Conservation (phyloP, 2,888 invertebrate genomes). For the Prenolepis imparis region DNA sequence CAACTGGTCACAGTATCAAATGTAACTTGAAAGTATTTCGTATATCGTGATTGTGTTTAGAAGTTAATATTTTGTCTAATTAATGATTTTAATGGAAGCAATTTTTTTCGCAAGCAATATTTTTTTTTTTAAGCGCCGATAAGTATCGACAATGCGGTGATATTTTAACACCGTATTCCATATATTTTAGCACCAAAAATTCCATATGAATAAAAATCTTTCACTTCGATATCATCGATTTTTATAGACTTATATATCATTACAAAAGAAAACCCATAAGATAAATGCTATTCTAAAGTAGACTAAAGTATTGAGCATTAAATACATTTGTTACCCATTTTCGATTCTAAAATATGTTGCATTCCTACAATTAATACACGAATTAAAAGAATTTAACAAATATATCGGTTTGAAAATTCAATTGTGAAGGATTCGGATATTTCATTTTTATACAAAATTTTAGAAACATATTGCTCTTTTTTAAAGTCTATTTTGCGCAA, state of each 20-base stretch:
- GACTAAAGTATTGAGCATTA: slow-evolving; percentile 44
- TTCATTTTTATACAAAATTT: neutral
- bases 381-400: slow-evolving; percentile 9
- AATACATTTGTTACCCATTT: slow-evolving; percentile 40
- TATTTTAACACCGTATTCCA: neutral
- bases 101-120: slow-evolving; percentile 9
- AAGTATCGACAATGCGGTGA: neutral
- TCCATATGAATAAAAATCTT: slow-evolving; percentile 7
- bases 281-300: slow-evolving; percentile 22
- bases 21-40: slow-evolving; percentile 22
- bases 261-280: slow-evolving; percentile 28
- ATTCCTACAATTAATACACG: slow-evolving; percentile 13
- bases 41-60: slow-evolving; percentile 12
- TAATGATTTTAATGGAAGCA: slow-evolving; percentile 27
- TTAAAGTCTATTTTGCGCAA: neutral
- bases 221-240: neutral
- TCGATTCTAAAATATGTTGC: neutral
- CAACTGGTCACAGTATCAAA: slow-evolving; percentile 37
- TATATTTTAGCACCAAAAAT: too few species aligned
- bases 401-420: neutral
- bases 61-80: slow-evolving; percentile 13
- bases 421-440: neutral
- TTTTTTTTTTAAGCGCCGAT: slow-evolving; percentile 1
- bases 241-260: neutral
- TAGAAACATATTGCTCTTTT: neutral